Evolutionary conservation across 23 tunicate genomes (phyloP).

Genomic region (Halocynthia aurantium): DNA sequence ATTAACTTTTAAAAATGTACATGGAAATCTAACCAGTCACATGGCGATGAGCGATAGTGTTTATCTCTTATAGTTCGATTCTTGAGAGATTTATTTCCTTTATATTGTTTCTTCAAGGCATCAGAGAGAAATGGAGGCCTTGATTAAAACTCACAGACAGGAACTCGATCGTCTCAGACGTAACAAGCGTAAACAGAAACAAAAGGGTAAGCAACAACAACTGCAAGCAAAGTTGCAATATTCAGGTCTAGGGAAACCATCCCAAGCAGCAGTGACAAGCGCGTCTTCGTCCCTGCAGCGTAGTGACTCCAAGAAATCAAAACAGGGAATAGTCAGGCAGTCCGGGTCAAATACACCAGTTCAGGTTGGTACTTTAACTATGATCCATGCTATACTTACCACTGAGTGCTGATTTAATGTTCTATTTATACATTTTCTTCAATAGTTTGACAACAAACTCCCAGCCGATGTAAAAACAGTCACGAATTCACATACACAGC

Average conservation of each 20-base stretch:
- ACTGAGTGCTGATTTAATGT: too few relatives aligned
- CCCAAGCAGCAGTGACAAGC: background rate
- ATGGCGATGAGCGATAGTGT: too few relatives aligned
- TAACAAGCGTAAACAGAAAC: slow-evolving; percentile 34
- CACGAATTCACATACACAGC: too few relatives aligned
- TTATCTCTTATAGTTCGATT: background rate
- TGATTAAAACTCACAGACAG: slow-evolving; percentile 61
- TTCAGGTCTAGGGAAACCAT: background rate
- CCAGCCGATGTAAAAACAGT: too few relatives aligned
- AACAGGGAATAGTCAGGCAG: too few relatives aligned
- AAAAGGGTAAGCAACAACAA: slow-evolving; percentile 7
- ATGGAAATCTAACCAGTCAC: too few relatives aligned
- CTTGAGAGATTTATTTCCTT: background rate
- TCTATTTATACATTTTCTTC: too few relatives aligned
- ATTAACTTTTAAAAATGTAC: too few relatives aligned
- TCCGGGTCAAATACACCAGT: too few relatives aligned
- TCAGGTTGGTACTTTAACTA: too few relatives aligned
- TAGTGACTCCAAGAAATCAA: slow-evolving; percentile 1
- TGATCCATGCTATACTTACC: too few relatives aligned
- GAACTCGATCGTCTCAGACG: slow-evolving; percentile 59
- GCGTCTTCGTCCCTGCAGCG: background rate
- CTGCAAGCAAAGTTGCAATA: background rate
- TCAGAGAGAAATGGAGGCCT: slow-evolving; percentile 69
- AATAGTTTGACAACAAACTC: too few relatives aligned
- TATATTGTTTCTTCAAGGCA: slow-evolving; percentile 36